phyloP scores from a whole-genome alignment of 2,113 vertebrate genomes.

The Leucosticte australis region DNA sequence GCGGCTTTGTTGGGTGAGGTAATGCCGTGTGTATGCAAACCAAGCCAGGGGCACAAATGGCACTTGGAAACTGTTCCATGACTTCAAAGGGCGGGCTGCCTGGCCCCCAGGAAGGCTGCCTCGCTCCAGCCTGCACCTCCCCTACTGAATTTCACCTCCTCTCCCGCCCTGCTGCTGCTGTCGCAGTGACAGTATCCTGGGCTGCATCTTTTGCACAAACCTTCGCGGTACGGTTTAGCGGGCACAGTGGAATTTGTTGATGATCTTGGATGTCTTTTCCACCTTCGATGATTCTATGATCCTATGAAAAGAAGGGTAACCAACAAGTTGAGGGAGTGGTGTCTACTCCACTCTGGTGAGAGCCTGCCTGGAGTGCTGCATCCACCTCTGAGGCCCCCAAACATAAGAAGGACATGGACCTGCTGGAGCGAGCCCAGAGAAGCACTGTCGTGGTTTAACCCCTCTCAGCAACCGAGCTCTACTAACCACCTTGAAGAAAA shows the following conservation, averaged over 20 bases:
- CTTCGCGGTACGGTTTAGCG: background rate
- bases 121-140: background rate
- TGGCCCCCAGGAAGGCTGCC: background rate
- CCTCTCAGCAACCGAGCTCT: background rate
- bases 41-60: slow-evolving; percentile 45
- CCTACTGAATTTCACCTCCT: background rate
- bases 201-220: background rate
- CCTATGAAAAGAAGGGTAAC: background rate
- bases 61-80: slow-evolving; percentile 63
- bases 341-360: background rate
- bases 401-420: background rate
- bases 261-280: background rate
- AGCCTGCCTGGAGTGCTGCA: background rate
- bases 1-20: slow-evolving; percentile 72
- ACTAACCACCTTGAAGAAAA: background rate
- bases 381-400: background rate
- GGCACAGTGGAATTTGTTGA: background rate
- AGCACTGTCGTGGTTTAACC: accelerated
- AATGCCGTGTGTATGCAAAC: slow-evolving; percentile 74
- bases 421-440: background rate
- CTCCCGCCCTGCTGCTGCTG: background rate
- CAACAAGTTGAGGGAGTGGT: background rate
- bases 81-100: slow-evolving; percentile 35
- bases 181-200: accelerated
- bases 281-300: background rate